phyloP scores from a whole-genome alignment of 30 jellyfish, hydroid and myxozoan genomes.

The Sanderia malayensis region DNA sequence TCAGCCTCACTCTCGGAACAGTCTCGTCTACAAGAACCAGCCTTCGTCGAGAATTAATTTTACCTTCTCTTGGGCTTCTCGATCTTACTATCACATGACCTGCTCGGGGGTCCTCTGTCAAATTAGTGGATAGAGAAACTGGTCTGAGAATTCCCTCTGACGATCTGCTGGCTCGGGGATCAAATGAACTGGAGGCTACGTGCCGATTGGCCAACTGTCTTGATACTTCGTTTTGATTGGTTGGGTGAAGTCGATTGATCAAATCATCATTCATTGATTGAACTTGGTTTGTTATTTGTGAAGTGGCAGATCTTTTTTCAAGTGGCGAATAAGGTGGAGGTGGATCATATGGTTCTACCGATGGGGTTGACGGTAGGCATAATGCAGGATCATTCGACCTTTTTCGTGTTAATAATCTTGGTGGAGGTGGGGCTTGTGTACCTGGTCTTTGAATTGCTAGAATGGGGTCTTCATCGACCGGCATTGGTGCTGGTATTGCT shows the following conservation, averaged over 20 bases:
- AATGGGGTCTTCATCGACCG: background rate
- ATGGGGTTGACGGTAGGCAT: slow-evolving; percentile 49
- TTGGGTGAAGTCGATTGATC: background rate
- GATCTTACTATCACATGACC: background rate
- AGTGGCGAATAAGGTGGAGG: slow-evolving; percentile 69
- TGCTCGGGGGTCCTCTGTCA: no score
- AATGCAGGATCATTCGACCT: background rate
- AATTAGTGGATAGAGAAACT: background rate
- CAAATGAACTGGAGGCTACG: background rate
- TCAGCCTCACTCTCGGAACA: background rate
- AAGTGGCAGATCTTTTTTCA: background rate
- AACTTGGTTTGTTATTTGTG: background rate
- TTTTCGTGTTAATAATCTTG: background rate
- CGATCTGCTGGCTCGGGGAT: background rate
- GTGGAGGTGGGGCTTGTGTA: slow-evolving; percentile 7
- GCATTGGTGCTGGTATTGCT: background rate
- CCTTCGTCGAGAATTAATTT: background rate
- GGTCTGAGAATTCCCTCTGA: background rate
- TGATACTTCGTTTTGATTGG: background rate
- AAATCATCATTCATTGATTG: background rate
- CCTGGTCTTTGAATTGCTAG: background rate
- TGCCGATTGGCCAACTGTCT: background rate
- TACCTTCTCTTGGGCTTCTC: background rate
- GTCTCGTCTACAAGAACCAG: slow-evolving; percentile 3
- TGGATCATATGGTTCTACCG: slow-evolving; percentile 17